Evolutionary conservation across 2,888 invertebrate genomes (phyloP), one percentile per base, ranked within the genome.

Genomic region (Hydropsyche betteni): DNA sequence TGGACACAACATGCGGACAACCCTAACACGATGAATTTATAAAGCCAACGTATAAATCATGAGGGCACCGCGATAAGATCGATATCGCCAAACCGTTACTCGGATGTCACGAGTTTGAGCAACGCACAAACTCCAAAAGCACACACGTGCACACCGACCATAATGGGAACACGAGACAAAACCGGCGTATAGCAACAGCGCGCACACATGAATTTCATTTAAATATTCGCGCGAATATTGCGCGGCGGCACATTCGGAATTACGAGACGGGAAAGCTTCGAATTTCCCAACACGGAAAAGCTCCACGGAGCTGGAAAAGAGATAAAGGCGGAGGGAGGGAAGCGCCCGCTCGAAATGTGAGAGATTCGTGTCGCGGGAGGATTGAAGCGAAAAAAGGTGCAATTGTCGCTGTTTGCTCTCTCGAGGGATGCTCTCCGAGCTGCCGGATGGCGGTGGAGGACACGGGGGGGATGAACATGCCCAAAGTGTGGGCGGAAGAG

Each of bases 401-500:
- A 72, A 72, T 72, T 72, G 72, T 72, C 72, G 72, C 72, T 72
- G 72, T 72, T 72, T 72, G 72, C 72, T 61, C 72, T 72, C 58
- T 72, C 70, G 72, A 55, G 58, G 72, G 58, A 70, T 70, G 70
- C 52, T 53, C 64, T 36, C n/a, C 61, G 16, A 14, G 64, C 12
- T 24, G 69, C 38, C 70, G 34, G 71, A 16, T n/a, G 53, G 12
- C 36, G 38, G 73, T 24, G 61, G 58, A 34, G 69, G 51, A 55
- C 14, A 68, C 34, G 74, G 61, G 55, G 55, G 36, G 69, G 69
- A 33, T 36, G 68, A 64, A 68, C 51, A 78, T 75, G 73, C 72
- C 75, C 73, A 72, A 50, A 69, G 72, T 61, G 75, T 72, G 72
- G 75, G 68, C 75, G 69, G 75, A 76, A 71, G 76, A 58, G 53